Evolutionary conservation across 2,888 invertebrate genomes (phyloP), one percentile per base, ranked within the genome.

Genomic region (Melikaiella ostensackeni): DNA sequence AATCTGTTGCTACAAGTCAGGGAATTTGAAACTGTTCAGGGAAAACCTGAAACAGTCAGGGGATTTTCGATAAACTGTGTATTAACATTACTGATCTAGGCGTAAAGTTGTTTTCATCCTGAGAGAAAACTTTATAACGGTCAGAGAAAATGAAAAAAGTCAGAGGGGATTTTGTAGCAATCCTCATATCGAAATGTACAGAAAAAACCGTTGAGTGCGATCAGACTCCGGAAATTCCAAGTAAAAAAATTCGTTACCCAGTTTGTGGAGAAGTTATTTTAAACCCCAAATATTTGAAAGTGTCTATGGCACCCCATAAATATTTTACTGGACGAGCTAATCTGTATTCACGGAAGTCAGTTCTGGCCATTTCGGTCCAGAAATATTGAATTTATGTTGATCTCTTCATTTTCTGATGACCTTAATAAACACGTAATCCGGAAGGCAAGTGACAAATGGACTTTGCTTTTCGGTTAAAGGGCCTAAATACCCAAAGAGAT

Each of bases 381-480:
- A 63, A 63, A 33, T 62, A 19, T 27, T 30, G 33, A 63, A 63
- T 35, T n/a, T 21, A 63, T 63, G 11, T 63, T 6, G 50, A 70
- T 70, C 70, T 70, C 33, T 70, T 46, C 13, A 70, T 70, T 70
- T 70, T 2, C 50, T 30, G 27, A 33, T 70, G n/a, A 46, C 30
- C 50, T 70, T 70, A 70, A 70, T 70, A 63, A 63, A 63, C 35
- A 63, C 21, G 11, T 63, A 63, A 35, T 35, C 63, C n/a, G 6
- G 11, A 21, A 35, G n/a, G 11, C 21, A 13, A 63, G 33, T 63
- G 63, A 63, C 35, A 63, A 63, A 63, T 63, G 63, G 38, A 35
- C 63, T 63, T 63, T 63, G 8, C 63, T 13, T 63, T 63, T 63
- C 63, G 63, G 35, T 63, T 63, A 63, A 63, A 63, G 63, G 35